Evolutionary conservation across 64 coral and sea anemone genomes (phyloP), one percentile per base, ranked within the genome.

Genomic region (Cladopsammia gracilis): DNA sequence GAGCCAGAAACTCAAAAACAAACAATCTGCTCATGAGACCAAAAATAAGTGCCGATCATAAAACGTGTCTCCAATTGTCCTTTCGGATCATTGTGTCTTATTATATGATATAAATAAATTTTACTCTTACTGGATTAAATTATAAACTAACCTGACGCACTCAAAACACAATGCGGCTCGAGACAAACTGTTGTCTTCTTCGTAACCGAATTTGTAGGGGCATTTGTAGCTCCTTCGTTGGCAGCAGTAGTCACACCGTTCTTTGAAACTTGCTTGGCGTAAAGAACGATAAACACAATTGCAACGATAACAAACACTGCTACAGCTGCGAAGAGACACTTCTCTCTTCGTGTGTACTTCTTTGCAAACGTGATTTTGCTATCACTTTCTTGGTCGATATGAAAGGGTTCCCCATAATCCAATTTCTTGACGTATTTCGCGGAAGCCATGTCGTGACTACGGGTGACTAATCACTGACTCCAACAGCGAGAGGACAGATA

Each of bases 391-490:
- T 45, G 77, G 13, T 62, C 77, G 26, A 80, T 44, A 54, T 62
- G 53, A 45, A 80, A 59, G 42, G 77, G n/a, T 15, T 80, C 77
- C 5, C 77, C 77, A 45, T 26, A 58, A 60, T 80, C 77, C 15
- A 80, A 12, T 44, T 80, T 80, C 24, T 61, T 80, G 1, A 43
- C 10, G 14, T 80, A 80, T 60, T 62, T 80, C 44, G 51, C 25
- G 18, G 13, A 34, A 15, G 57, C 15, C 77, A 80, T 80, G 11
- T 58, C n/a, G 71, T 73, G 9, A 15, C 11, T 69, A 19, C 7
- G 2, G 7, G 20, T 69, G 4, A 5, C 7, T 25, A 10, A 24
- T 9, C 26, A n/a, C 61, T 18, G 19, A 64, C 61, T 64, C 12
- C 54, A 10, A 10, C 54, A 2, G 7, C 0, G 13, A 57, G 65